Evolutionary conservation across 2,113 vertebrate genomes (phyloP).

Genomic region (Poeciliopsis retropinna): DNA sequence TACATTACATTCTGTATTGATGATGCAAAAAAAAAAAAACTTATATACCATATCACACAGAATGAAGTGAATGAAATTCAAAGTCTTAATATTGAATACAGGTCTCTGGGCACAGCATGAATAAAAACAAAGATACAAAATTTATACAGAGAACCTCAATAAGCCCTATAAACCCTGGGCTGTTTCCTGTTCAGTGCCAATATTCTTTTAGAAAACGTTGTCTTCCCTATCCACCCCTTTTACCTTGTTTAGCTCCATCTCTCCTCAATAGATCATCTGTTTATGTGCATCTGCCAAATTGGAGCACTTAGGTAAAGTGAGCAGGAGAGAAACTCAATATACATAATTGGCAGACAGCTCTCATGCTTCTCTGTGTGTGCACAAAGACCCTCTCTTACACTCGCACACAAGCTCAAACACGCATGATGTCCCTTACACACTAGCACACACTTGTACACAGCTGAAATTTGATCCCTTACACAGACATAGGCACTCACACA

Average conservation of each 20-base stretch:
- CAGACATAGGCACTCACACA: not conserved
- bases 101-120: not conserved
- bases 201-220: conserved; percentile 2
- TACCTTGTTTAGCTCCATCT: conserved; percentile 47
- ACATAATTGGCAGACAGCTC: conserved; percentile 74
- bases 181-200: not conserved
- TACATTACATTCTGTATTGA: too few relatives aligned
- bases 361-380: conserved; percentile 28
- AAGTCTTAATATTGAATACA: not conserved
- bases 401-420: conserved; percentile 1
- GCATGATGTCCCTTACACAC: not conserved
- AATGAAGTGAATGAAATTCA: not conserved
- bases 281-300: conserved; percentile 75
- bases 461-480: conserved; percentile 6
- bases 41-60: too few relatives aligned
- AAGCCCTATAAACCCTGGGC: not conserved
- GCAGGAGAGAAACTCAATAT: conserved; percentile 70
- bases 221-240: conserved; percentile 41
- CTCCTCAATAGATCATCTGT: conserved; percentile 75
- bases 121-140: not conserved
- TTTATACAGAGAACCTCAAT: conserved; percentile 2
- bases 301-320: conserved; percentile 80
- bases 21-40: not conserved
- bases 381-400: conserved; percentile 8
- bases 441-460: conserved; percentile 12